These are phyloP conservation scores for Scopus umbretta DNA, from an alignment of 2,113 vertebrate genomes.

Conservation along the genomic window DNA sequence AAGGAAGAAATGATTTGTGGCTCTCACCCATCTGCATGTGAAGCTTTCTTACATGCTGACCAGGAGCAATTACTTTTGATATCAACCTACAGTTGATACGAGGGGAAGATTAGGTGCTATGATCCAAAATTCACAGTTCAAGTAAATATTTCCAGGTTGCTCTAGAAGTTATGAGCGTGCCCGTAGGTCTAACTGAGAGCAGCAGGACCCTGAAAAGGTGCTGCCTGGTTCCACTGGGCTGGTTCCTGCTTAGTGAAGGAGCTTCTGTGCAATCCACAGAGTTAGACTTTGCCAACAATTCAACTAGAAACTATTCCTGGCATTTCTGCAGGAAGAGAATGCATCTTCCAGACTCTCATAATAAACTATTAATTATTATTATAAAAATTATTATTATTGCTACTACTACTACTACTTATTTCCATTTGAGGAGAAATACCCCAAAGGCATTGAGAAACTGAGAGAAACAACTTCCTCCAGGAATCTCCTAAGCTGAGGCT, in stretches of 20 bases:
- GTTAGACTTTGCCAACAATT: not conserved
- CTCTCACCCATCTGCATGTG: not conserved
- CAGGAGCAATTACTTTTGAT: not conserved
- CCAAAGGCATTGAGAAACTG: not conserved
- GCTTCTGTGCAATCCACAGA: not conserved
- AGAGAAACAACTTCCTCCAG: not conserved
- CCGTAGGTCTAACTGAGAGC: accelerated
- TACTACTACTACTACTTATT: not conserved
- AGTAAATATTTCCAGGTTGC: not conserved
- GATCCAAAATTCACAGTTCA: not conserved
- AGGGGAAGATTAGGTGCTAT: not conserved
- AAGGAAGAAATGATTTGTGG: not conserved
- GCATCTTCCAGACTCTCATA: not conserved
- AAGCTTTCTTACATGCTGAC: not conserved
- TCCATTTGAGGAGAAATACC: not conserved
- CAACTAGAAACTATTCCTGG: not conserved
- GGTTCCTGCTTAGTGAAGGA: not conserved
- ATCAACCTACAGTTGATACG: not conserved
- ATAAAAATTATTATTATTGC: not conserved
- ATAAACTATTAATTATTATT: not conserved
- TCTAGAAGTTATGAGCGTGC: not conserved
- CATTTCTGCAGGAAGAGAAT: not conserved
- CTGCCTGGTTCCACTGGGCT: not conserved
- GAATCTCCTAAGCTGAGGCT: not conserved
- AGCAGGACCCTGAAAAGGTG: not conserved